Percentiles rank a stretch among this genome's conserved stretches.
Conservation (phyloP, 2,113 vertebrate genomes). For the Willisornis vidua region DNA sequence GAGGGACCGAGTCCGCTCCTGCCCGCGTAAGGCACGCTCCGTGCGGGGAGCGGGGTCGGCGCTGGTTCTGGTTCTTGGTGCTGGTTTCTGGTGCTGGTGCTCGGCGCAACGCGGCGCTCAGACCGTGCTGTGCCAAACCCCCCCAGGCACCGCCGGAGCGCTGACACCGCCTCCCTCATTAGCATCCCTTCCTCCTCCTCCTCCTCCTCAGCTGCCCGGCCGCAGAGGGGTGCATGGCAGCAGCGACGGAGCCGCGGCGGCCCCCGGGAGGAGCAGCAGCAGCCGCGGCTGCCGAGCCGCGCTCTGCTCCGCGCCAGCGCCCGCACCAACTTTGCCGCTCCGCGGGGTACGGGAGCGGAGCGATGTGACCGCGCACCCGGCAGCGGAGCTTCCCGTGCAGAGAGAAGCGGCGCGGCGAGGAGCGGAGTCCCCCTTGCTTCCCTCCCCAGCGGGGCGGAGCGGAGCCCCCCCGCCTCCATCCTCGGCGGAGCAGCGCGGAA, state of each 20-base stretch:
- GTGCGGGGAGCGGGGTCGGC: too few relatives aligned
- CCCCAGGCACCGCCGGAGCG: neutral
- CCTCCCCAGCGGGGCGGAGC: neutral
- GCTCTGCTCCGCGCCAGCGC: neutral
- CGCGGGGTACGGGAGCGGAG: neutral
- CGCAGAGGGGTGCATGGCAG: neutral
- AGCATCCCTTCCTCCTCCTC: conserved; percentile 3
- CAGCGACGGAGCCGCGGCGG: neutral
- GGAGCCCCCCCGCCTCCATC: neutral
- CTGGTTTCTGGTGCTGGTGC: too few relatives aligned
- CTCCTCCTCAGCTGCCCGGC: neutral
- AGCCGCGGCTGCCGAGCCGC: neutral
- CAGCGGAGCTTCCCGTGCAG: neutral
- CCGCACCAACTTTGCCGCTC: neutral
- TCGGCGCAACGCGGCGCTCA: neutral
- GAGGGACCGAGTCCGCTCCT: neutral
- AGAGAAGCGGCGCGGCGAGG: neutral
- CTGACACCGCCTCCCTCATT: neutral
- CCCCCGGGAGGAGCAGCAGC: neutral
- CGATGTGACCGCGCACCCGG: neutral
- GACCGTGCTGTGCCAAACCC: neutral
- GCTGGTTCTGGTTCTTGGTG: too few relatives aligned
- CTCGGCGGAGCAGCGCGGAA: neutral
- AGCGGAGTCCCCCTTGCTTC: neutral
- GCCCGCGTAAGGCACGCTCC: neutral